Conservation (phyloP, 2,113 vertebrate genomes). For the Polyodon spathula region DNA sequence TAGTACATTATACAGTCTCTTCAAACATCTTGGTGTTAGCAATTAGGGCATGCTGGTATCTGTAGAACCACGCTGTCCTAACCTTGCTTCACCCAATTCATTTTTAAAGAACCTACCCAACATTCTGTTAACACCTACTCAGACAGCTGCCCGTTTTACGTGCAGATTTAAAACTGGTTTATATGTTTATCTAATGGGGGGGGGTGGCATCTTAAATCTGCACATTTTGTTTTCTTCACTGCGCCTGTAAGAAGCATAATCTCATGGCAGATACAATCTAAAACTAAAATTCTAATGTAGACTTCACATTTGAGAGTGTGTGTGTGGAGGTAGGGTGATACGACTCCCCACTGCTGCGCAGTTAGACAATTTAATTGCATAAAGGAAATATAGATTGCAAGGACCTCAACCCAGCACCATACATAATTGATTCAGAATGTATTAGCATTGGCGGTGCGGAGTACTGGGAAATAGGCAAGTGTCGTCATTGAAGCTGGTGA, state of each 20-base stretch:
- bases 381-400: constrained; percentile 60
- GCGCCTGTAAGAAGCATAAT: background rate
- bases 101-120: too few species aligned
- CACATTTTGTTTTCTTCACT: background rate
- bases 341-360: constrained; percentile 52
- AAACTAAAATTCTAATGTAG: constrained; percentile 54
- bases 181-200: too few species aligned
- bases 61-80: too few species aligned
- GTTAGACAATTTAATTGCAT: constrained; percentile 65
- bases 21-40: too few species aligned
- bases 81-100: too few species aligned
- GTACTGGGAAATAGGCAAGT: constrained; percentile 47
- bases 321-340: constrained; percentile 50
- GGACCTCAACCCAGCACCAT: constrained; percentile 47
- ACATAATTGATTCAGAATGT: constrained; percentile 67
- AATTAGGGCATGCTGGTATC: too few species aligned
- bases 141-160: too few species aligned
- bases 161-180: too few species aligned
- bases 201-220: too few species aligned
- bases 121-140: too few species aligned
- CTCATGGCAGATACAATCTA: constrained; percentile 52
- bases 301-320: constrained; percentile 37
- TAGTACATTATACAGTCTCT: too few species aligned
- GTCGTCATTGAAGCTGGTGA: constrained; percentile 40
- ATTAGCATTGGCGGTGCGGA: constrained; percentile 58